Evolutionary conservation across 2,888 invertebrate genomes (phyloP).

Genomic region (Ommatoiulus sabulosus): DNA sequence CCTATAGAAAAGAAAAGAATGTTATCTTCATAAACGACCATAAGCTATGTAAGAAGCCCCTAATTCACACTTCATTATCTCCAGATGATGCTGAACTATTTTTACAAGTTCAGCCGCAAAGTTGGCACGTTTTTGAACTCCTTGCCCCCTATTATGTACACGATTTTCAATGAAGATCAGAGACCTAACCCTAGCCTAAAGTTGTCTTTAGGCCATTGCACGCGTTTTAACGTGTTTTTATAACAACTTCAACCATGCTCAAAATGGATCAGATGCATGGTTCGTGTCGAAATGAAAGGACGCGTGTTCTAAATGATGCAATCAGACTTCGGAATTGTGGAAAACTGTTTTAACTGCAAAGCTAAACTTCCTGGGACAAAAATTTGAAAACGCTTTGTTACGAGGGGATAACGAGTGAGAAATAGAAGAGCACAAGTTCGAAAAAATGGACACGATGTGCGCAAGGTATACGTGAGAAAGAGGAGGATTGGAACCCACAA

Average conservation of each 20-base stretch:
- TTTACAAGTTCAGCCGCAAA: slow-evolving; percentile 35
- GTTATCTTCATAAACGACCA: slow-evolving; percentile 27
- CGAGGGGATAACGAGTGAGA: background rate
- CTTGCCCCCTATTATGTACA: slow-evolving; percentile 6
- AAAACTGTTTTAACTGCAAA: background rate
- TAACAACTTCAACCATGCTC: too few species aligned
- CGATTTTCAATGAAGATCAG: background rate
- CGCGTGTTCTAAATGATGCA: background rate
- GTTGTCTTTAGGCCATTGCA: background rate
- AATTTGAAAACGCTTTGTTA: background rate
- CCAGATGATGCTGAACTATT: slow-evolving; percentile 18
- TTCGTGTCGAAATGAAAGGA: too few species aligned
- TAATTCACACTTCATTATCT: slow-evolving; percentile 43
- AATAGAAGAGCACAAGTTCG: background rate
- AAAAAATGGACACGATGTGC: background rate
- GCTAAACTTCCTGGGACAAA: background rate
- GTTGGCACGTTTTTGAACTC: slow-evolving; percentile 38
- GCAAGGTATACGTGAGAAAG: slow-evolving; percentile 18
- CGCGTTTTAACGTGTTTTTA: background rate
- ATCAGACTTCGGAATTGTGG: background rate
- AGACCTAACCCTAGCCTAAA: background rate
- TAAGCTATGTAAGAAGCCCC: slow-evolving; percentile 39
- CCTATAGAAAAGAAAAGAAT: slow-evolving; percentile 23
- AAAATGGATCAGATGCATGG: too few species aligned
- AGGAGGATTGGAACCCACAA: slow-evolving; percentile 29